A percentile compares a stretch with the other conserved stretches of the same genome.
Conservation (phyloP, 2,113 vertebrate genomes). For the Collichthys lucidus region DNA sequence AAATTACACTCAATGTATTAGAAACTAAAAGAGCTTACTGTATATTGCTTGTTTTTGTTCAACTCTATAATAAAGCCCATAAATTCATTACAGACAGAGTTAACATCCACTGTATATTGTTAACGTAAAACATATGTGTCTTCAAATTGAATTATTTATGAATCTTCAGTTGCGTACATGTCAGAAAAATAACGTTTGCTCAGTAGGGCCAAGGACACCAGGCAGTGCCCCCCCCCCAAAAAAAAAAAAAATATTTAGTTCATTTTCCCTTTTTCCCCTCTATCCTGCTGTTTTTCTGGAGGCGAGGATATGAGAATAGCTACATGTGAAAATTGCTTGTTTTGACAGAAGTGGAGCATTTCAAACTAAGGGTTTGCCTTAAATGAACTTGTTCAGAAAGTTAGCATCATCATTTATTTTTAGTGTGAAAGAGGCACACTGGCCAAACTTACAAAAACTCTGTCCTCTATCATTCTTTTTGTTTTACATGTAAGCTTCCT, state of each 20-base stretch:
- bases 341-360: conserved; percentile 60
- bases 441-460: conserved; percentile 31
- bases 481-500: not conserved
- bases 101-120: not conserved
- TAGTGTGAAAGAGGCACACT: conserved; percentile 27
- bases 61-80: not conserved
- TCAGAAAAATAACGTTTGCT: conserved; percentile 25
- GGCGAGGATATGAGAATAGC: conserved; percentile 42
- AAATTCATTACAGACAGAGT: conserved; percentile 10
- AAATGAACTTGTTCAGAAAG: conserved; percentile 56
- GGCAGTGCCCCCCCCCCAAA: not conserved
- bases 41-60: not conserved
- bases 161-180: not conserved
- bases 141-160: conserved; percentile 32
- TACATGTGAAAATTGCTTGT: conserved; percentile 48
- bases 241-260: not conserved
- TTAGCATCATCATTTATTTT: conserved; percentile 57
- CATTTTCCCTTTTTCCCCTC: conserved; percentile 10
- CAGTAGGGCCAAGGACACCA: conserved; percentile 30
- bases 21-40: conserved; percentile 12
- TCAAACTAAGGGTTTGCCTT: conserved; percentile 41
- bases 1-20: conserved; percentile 5
- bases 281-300: conserved; percentile 36
- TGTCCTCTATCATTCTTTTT: conserved; percentile 9
- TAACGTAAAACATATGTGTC: not conserved